Base-by-base conservation (phyloP, 2,113 vertebrate species). In the Choloepus hoffmanni region DNA sequence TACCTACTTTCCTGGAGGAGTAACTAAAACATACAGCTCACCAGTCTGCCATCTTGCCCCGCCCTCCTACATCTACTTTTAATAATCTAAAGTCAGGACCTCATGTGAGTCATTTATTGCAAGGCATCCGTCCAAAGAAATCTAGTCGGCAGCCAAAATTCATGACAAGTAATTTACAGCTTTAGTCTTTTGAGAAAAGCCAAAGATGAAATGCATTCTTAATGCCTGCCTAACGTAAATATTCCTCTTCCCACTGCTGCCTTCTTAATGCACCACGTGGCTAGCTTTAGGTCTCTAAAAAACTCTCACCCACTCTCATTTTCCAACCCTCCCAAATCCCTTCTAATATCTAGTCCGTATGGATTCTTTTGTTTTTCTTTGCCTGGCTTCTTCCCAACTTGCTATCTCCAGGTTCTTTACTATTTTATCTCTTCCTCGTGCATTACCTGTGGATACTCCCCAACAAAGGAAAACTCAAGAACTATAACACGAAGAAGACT, bases 91-190 rank as follows among this genome's bases (percentile, higher is more conserved):
- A 97, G 85, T 86, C 60, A 62, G 67, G 63, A 78, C 81, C 82
- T 95, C 91, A 63, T 95, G 82, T 73, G 92, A 95, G 74, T 87
- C 77, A 95, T 95, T 96, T 95, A 90, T 85, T 96, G 55, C 73
- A 78, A 95, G 94, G 93, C 90, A 95, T 94, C 50, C 77, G 78
- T 94, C 96, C 97, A 97, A 94, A 92, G 90, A 97, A 96, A 96
- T 92, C 94, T 91, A 95, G 94, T 97, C 85, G 92, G 88, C 82
- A 58, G 92, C 92, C 95, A 94, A 95, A 89, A 96, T 92, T 91
- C 88, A 68, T 28, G 78, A 95, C 79, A 85, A 96, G 93, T 94
- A 90, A 97, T 94, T 97, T 96, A 78, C 43, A 96, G 88, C 62
- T 97, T 93, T 90, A 58, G 55, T 92, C 84, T 88, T 87, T 85